These are phyloP conservation scores for Ascaphus truei DNA, from an alignment of 2,113 vertebrate species.

Conservation along the genomic window DNA sequence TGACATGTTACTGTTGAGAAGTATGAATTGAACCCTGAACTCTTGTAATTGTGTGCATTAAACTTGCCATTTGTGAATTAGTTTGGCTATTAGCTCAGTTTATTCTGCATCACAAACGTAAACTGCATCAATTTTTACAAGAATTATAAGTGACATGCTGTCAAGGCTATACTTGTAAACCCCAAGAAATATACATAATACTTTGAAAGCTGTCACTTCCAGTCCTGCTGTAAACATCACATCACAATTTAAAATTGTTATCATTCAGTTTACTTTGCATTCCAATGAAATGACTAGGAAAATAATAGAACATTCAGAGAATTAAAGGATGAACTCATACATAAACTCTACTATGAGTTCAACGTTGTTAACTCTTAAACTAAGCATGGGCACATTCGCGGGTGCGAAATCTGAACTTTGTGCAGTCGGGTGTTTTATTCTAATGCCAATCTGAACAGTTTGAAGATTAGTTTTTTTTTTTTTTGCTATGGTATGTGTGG, in stretches of 20 bases:
- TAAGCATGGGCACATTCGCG: too few species aligned
- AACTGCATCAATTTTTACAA: conserved; percentile 63
- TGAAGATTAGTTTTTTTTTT: too few species aligned
- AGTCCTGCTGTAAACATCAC: conserved; percentile 66
- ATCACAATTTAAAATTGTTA: conserved; percentile 35
- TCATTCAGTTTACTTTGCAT: conserved; percentile 11
- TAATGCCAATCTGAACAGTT: too few species aligned
- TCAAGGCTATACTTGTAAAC: conserved; percentile 62
- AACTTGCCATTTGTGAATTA: conserved; percentile 33
- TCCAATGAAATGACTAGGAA: not conserved
- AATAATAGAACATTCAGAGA: not conserved
- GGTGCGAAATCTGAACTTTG: too few species aligned
- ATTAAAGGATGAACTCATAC: not conserved
- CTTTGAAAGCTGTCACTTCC: conserved; percentile 71
- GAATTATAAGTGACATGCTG: conserved; percentile 72
- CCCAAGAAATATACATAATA: conserved; percentile 63
- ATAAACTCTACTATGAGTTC: too few species aligned
- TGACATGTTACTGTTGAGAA: conserved; percentile 25
- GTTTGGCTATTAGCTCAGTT: conserved; percentile 45
- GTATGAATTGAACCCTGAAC: conserved; percentile 16
- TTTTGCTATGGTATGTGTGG: too few species aligned
- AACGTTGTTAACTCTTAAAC: too few species aligned
- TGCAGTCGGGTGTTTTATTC: too few species aligned
- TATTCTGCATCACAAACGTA: conserved; percentile 67
- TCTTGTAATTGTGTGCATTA: conserved; percentile 27